phyloP scores from a whole-genome alignment of 2,797 vertebrate species.

The Fistularia tabacaria region DNA sequence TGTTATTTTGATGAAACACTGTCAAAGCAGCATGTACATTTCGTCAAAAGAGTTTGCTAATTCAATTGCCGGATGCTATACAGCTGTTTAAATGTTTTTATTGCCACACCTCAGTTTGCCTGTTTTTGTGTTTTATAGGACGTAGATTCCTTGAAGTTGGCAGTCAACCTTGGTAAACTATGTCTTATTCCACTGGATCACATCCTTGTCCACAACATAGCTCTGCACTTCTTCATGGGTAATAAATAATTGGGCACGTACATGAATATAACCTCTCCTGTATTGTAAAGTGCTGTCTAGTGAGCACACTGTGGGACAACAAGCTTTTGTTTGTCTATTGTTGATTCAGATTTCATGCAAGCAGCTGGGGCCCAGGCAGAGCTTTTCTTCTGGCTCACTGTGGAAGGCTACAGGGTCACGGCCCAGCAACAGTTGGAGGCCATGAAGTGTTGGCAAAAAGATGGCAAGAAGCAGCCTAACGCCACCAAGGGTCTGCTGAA shows the following conservation, averaged over 20 bases:
- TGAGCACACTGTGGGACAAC: too few relatives aligned
- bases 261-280: too few relatives aligned
- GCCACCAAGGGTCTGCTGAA: conserved; percentile 92
- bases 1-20: not conserved
- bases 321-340: conserved; percentile 8
- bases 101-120: conserved; percentile 8
- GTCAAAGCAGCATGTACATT: not conserved
- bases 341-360: conserved; percentile 93
- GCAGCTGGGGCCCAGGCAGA: conserved; percentile 93
- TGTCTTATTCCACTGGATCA: conserved; percentile 96
- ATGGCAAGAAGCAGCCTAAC: conserved; percentile 88
- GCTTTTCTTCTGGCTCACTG: conserved; percentile 99
- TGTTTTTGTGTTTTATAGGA: conserved; percentile 75
- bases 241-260: conserved; percentile 18
- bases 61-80: conserved; percentile 6
- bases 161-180: conserved; percentile 96
- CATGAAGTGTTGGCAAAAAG: conserved; percentile 84
- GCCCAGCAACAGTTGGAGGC: conserved; percentile 97
- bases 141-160: conserved; percentile 94
- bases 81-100: not conserved
- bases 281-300: too few relatives aligned
- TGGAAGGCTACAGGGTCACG: conserved; percentile 97
- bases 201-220: conserved; percentile 97
- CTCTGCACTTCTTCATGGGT: conserved; percentile 99
- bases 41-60: too few relatives aligned